Evolutionary conservation across 2,888 invertebrate genomes (phyloP), one percentile per base, ranked within the genome.

Genomic region (Athrips mouffetella): DNA sequence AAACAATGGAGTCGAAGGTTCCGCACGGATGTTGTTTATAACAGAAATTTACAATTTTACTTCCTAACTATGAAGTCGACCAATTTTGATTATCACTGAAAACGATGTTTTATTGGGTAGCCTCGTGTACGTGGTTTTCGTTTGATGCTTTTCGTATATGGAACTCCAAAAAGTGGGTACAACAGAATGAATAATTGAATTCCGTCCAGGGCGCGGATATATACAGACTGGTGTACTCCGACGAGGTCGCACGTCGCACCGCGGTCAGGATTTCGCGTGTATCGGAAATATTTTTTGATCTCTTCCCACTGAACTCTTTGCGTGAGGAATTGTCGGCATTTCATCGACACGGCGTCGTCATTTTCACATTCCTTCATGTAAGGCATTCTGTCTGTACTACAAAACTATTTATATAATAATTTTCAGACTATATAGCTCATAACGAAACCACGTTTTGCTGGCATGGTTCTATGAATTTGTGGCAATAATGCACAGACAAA

Each of bases 181-280:
- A 70, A 67, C 67, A 64, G 67, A 67, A 70, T 65, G 58, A 59
- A 65, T 85, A 84, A 85, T 80, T 77, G 80, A 81, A 86, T 86
- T 81, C 80, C 70, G 62, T 67, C 70, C 75, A 77, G 70, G 73
- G 63, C 57, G 57, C 63, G 66, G 67, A 67, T 67, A 66, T 67
- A 67, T 67, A 66, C 67, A 60, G 56, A 56, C 67, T 62, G 70
- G 62, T 62, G 75, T 77, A 65, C 69, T 51, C 48, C 57, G 52
- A 59, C 74, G 70, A 62, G 69, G 65, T 62, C 60, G 59, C 76
- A 78, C 79, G 78, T 75, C 71, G 65, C 66, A 53, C 54, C 71
- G 80, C 70, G 83, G 83, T 80, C 71, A 67, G 71, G 79, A 82
- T 82, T 84, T 79, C 70, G 62, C 76, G 70, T 75, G 76, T 79